Evolutionary conservation across 2,888 invertebrate species (phyloP).

Genomic region (Rhopalosiphum nymphaeae): DNA sequence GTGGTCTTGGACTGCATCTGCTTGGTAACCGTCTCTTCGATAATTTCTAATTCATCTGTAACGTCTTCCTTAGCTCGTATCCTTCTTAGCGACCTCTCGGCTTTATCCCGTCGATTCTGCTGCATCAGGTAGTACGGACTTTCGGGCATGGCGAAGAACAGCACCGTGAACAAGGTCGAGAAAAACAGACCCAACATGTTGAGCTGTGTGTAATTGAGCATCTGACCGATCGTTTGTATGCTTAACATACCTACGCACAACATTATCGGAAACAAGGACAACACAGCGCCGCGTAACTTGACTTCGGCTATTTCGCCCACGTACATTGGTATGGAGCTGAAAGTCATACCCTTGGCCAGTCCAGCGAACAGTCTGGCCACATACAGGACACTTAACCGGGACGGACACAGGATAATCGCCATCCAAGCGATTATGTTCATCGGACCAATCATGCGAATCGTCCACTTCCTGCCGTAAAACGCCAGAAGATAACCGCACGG

Average conservation of each 20-base stretch:
- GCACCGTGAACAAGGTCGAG: neutral
- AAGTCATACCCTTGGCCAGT: neutral
- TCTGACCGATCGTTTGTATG: neutral
- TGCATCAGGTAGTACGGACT: neutral
- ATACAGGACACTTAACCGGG: neutral
- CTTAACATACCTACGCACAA: neutral
- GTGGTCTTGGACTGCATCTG: neutral
- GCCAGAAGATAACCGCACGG: neutral
- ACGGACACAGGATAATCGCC: neutral
- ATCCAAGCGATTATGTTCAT: neutral
- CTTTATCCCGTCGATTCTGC: neutral
- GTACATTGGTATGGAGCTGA: neutral
- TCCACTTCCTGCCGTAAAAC: neutral
- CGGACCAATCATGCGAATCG: neutral
- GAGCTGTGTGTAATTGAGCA: neutral
- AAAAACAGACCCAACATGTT: neutral
- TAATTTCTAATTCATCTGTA: neutral
- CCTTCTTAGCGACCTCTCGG: neutral
- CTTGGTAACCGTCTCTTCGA: neutral
- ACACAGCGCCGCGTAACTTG: neutral
- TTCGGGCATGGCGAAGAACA: neutral
- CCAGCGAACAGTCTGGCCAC: neutral
- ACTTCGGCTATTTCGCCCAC: conserved; percentile 20
- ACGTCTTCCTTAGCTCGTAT: neutral
- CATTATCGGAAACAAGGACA: neutral